These are phyloP conservation scores for Scomber scombrus DNA, from an alignment of 2,113 vertebrate genomes.

Conservation along the genomic window DNA sequence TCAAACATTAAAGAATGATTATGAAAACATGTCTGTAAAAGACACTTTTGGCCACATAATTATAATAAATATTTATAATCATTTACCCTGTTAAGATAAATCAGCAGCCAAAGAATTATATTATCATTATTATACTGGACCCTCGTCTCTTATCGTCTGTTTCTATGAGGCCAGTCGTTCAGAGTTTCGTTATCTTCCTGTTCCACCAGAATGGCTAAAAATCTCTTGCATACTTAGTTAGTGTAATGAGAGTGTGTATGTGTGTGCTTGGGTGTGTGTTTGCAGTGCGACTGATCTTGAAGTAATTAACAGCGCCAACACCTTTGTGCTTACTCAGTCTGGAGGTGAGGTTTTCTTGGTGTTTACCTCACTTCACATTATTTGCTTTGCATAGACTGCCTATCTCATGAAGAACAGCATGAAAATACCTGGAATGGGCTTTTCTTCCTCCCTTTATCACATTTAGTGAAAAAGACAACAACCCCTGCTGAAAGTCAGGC, in stretches of 20 bases:
- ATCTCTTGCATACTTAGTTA: slow-evolving; percentile 71
- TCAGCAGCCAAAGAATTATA: slow-evolving; percentile 16
- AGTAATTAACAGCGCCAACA: slow-evolving; percentile 68
- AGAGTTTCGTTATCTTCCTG: not conserved
- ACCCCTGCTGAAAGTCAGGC: slow-evolving; percentile 15
- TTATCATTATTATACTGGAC: slow-evolving; percentile 12
- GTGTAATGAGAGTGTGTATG: slow-evolving; percentile 45
- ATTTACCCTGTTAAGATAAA: slow-evolving; percentile 17
- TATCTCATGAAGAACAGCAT: slow-evolving; percentile 66
- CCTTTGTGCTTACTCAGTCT: slow-evolving; percentile 72
- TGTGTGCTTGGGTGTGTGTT: slow-evolving; percentile 53
- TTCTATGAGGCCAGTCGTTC: slow-evolving; percentile 4
- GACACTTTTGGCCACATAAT: slow-evolving; percentile 42
- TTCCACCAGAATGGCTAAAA: slow-evolving; percentile 62
- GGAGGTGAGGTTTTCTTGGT: slow-evolving; percentile 58
- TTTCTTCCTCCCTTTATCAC: slow-evolving; percentile 52
- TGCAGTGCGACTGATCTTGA: slow-evolving; percentile 64
- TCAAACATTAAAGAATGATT: slow-evolving; percentile 12
- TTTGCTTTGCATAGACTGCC: slow-evolving; percentile 84
- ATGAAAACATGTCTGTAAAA: slow-evolving; percentile 25
- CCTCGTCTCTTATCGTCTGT: slow-evolving; percentile 9
- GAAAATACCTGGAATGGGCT: slow-evolving; percentile 75
- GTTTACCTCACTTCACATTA: slow-evolving; percentile 75
- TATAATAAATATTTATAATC: slow-evolving; percentile 35
- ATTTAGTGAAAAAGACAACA: slow-evolving; percentile 53